These are phyloP conservation scores for Chunga burmeisteri DNA, from an alignment of 2,113 vertebrate species.

Conservation along the genomic window DNA sequence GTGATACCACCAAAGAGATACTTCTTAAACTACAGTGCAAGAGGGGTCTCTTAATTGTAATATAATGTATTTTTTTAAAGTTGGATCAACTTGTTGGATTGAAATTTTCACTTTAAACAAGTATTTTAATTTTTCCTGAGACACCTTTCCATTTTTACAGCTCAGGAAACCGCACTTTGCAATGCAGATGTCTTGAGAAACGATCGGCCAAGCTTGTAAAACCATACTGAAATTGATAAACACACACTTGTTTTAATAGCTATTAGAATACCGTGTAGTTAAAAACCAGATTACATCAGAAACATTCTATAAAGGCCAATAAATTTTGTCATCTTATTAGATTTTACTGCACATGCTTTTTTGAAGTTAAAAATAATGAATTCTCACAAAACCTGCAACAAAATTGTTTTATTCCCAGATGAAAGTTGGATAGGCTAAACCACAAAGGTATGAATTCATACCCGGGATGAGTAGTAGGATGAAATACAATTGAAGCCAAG, in stretches of 20 bases:
- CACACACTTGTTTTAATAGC: background rate
- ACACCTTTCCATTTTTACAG: background rate
- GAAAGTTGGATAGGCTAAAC: background rate
- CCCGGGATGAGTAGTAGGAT: background rate
- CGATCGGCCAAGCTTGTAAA: background rate
- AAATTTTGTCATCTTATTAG: background rate
- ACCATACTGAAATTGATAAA: background rate
- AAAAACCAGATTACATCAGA: background rate
- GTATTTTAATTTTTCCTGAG: background rate
- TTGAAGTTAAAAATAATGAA: background rate
- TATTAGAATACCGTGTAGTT: background rate
- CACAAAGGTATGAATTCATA: background rate
- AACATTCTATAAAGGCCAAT: background rate
- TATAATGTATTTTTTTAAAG: background rate
- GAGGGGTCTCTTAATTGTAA: background rate
- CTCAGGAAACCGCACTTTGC: background rate
- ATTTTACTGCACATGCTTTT: background rate
- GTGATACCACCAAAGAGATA: background rate
- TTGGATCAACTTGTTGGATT: background rate
- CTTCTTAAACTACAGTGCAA: background rate
- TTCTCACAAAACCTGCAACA: background rate
- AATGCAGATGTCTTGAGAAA: background rate
- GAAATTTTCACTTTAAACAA: background rate
- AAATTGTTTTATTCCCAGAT: background rate
- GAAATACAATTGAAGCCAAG: background rate